These are phyloP conservation scores for Eupsilia transversa DNA, from an alignment of 2,888 invertebrate genomes.

Conservation along the genomic window DNA sequence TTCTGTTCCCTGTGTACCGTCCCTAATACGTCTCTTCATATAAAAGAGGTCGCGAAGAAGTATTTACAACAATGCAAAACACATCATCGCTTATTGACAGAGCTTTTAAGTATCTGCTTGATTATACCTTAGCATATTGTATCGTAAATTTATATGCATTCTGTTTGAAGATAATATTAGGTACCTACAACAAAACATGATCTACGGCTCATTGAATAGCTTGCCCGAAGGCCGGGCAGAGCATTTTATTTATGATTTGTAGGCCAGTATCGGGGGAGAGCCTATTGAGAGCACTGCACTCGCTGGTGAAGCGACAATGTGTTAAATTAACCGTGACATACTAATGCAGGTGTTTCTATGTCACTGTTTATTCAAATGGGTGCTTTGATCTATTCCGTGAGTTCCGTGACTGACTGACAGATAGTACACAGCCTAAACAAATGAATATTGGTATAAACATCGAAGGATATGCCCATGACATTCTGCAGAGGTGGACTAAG, in stretches of 20 bases:
- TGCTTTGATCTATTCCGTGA: slow-evolving; percentile 33
- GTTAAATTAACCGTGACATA: slow-evolving; percentile 63
- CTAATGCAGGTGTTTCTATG: slow-evolving; percentile 36
- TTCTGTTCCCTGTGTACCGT: not conserved
- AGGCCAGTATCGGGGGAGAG: slow-evolving; percentile 50
- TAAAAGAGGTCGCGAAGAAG: not conserved
- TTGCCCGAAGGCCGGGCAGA: slow-evolving; percentile 41
- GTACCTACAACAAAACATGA: slow-evolving; percentile 29
- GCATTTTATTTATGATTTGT: slow-evolving; percentile 59
- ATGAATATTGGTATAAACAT: not conserved
- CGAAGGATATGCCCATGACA: not conserved
- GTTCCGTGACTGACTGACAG: not conserved
- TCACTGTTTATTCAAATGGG: slow-evolving; percentile 37
- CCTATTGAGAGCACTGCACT: slow-evolving; percentile 48
- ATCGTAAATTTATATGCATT: slow-evolving; percentile 33
- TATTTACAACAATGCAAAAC: not conserved
- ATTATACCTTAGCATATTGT: not conserved
- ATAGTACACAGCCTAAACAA: not conserved
- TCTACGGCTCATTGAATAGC: slow-evolving; percentile 49
- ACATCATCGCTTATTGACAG: not conserved
- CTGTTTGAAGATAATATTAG: slow-evolving; percentile 16
- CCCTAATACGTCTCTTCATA: not conserved
- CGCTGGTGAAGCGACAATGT: slow-evolving; percentile 31
- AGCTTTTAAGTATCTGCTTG: slow-evolving; percentile 1
- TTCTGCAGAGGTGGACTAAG: not conserved